A percentile compares a stretch with the other conserved stretches of the same genome.
phyloP scores from a whole-genome alignment of 2,888 invertebrate genomes.

The Alsophila aescularia region DNA sequence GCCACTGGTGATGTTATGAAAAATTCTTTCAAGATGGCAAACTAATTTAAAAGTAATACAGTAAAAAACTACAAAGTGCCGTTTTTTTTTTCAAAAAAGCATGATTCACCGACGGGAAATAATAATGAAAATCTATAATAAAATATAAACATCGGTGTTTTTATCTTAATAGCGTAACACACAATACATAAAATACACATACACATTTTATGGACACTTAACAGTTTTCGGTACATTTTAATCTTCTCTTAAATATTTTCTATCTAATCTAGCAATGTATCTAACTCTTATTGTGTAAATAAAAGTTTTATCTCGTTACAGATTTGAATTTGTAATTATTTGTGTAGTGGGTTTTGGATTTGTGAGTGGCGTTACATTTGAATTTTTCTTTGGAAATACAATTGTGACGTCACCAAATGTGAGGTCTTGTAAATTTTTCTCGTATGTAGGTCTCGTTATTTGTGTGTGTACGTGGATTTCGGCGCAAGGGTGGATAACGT shows the following conservation, averaged over 20 bases:
- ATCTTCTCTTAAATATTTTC: constrained; percentile 83
- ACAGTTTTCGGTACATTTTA: constrained; percentile 70
- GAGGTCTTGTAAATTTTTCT: constrained; percentile 68
- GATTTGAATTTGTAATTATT: constrained; percentile 79
- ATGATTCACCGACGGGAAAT: too few relatives aligned
- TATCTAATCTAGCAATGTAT: constrained; percentile 80
- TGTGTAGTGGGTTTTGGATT: constrained; percentile 77
- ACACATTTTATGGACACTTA: constrained; percentile 38
- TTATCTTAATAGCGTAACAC: not conserved
- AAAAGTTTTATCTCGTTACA: constrained; percentile 81
- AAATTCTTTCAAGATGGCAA: too few relatives aligned
- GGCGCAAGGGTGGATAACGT: constrained; percentile 79
- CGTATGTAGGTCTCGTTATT: constrained; percentile 78
- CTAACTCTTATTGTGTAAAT: constrained; percentile 82
- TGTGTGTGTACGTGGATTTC: constrained; percentile 82
- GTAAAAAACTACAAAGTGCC: too few relatives aligned
- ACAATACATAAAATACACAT: constrained; percentile 22
- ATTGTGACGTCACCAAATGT: constrained; percentile 65
- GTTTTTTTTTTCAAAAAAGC: too few relatives aligned
- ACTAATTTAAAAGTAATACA: too few relatives aligned
- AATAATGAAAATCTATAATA: too few relatives aligned
- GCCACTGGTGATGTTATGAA: too few relatives aligned
- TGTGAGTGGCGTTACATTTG: constrained; percentile 74
- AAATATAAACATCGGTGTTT: not conserved
- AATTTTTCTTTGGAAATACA: not conserved